Conservation (phyloP, 1,140 invertebrate species). For the Apis dorsata region DNA sequence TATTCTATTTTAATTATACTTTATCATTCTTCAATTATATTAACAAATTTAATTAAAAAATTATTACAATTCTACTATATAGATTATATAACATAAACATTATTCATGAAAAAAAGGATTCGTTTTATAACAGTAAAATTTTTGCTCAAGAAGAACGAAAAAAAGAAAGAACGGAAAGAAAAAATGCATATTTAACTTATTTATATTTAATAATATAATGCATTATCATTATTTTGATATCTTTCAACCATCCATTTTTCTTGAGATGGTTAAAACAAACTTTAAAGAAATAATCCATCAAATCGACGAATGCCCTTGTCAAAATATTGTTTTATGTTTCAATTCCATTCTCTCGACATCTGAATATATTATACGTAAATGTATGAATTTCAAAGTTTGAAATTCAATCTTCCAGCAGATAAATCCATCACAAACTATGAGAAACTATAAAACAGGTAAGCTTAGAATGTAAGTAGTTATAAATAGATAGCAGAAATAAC, state of each 20-base stretch:
- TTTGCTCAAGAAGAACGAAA: neutral
- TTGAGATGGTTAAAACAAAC: neutral
- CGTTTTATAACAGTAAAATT: neutral
- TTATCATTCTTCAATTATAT: too few relatives aligned
- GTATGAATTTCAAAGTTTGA: slow-evolving; percentile 12
- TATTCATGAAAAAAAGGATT: too few relatives aligned
- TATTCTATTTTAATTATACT: too few relatives aligned
- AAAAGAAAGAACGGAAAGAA: too few relatives aligned
- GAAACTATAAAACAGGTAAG: neutral
- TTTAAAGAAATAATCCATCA: slow-evolving; percentile 31
- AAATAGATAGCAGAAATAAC: too few relatives aligned
- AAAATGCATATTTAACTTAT: neutral
- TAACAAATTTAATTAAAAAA: too few relatives aligned
- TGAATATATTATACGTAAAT: slow-evolving; percentile 7
- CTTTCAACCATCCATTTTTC: neutral
- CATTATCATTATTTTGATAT: neutral
- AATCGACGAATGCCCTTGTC: slow-evolving; percentile 1
- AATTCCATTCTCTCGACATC: neutral
- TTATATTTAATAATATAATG: slow-evolving; percentile 2
- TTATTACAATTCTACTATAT: too few relatives aligned
- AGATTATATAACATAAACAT: too few relatives aligned
- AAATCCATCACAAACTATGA: neutral
- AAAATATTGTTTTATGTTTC: slow-evolving; percentile 22
- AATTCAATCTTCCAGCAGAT: slow-evolving; percentile 25
- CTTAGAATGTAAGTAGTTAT: neutral